phyloP scores from a whole-genome alignment of 2,888 invertebrate genomes.

The Nipponacmea schrenckii region DNA sequence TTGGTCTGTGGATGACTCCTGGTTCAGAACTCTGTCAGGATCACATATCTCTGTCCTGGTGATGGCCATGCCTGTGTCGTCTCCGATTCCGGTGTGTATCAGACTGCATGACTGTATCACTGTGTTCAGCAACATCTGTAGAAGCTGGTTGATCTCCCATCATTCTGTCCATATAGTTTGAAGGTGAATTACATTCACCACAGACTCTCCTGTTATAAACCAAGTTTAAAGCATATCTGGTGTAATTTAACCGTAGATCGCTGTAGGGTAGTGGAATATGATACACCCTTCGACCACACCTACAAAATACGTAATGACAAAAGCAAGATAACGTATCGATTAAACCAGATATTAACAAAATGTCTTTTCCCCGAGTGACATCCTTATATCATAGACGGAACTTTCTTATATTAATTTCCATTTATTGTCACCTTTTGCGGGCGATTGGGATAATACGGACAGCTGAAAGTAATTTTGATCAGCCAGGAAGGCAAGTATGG shows the following conservation, averaged over 20 bases:
- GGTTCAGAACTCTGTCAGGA: conserved; percentile 20
- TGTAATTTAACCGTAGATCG: conserved; percentile 32
- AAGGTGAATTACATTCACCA: conserved; percentile 32
- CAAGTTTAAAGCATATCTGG: conserved; percentile 33
- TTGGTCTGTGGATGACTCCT: conserved; percentile 11
- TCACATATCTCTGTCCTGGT: not conserved
- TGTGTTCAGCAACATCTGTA: not conserved
- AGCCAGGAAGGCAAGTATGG: too few species aligned
- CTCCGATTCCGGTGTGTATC: conserved; percentile 8
- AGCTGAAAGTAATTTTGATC: too few species aligned
- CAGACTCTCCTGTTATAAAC: conserved; percentile 30
- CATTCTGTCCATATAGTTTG: conserved; percentile 18
- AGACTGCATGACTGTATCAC: not conserved
- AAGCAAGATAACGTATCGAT: too few species aligned
- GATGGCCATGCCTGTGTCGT: conserved; percentile 12
- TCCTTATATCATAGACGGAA: too few species aligned
- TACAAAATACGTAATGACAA: conserved; percentile 28
- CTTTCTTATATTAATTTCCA: too few species aligned
- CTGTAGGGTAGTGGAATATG: conserved; percentile 54
- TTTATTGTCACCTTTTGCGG: too few species aligned
- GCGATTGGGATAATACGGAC: too few species aligned
- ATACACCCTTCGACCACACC: conserved; percentile 54
- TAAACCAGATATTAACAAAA: not conserved
- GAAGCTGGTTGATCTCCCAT: conserved; percentile 25
- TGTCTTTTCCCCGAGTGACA: too few species aligned